Percentiles rank a stretch among this genome's conserved stretches.
These are phyloP conservation scores for Hemaris fuciformis DNA, from an alignment of 2,888 invertebrate genomes.

Conservation along the genomic window DNA sequence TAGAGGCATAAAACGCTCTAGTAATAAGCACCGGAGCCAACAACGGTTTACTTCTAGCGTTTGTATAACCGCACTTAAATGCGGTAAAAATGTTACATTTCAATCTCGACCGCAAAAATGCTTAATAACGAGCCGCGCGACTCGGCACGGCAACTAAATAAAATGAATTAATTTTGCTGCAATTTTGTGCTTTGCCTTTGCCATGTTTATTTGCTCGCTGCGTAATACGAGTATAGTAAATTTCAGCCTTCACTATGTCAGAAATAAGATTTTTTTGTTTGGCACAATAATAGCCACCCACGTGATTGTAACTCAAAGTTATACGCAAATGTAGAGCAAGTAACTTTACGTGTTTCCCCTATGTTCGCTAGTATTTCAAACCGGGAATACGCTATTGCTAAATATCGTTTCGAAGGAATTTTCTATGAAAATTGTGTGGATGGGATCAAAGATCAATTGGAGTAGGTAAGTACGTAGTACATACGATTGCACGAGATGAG, in stretches of 20 bases:
- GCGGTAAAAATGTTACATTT: not conserved
- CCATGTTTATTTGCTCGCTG: not conserved
- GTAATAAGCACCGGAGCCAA: constrained; percentile 31
- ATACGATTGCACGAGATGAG: not conserved
- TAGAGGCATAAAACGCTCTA: constrained; percentile 27
- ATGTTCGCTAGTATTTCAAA: no score
- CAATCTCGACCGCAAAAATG: not conserved
- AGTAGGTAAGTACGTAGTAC: not conserved
- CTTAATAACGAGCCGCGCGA: not conserved
- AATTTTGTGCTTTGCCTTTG: not conserved
- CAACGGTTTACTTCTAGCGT: not conserved
- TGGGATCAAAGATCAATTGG: not conserved
- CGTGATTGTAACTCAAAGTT: no score
- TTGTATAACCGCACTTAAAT: constrained; percentile 8
- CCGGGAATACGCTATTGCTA: not conserved
- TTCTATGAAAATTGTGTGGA: not conserved
- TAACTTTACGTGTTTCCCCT: not conserved
- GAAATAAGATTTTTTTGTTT: not conserved
- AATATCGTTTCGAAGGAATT: not conserved
- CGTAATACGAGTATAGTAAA: not conserved
- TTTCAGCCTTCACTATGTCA: not conserved
- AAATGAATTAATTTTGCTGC: constrained; percentile 2
- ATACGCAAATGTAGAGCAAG: not conserved
- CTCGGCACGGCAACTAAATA: not conserved
- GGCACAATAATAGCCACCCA: not conserved